A percentile compares a stretch with the other conserved stretches of the same genome.
Evolutionary conservation across 2,113 vertebrate species (phyloP).

Genomic region (Seriola rivoliana): DNA sequence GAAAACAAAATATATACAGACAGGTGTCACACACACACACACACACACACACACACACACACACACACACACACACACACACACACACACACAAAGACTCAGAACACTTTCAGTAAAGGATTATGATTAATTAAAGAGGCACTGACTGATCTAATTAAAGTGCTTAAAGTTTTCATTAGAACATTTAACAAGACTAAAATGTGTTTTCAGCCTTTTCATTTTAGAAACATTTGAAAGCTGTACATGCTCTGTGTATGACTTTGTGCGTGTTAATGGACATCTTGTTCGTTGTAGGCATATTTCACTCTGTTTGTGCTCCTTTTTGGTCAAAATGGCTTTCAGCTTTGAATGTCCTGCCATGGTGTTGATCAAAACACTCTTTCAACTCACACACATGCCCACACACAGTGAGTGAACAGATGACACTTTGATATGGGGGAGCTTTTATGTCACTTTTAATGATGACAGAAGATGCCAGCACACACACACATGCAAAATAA

Average conservation of each 20-base stretch:
- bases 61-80: neutral
- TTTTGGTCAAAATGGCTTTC: conserved; percentile 44
- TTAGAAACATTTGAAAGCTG: conserved; percentile 20
- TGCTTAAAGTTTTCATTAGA: conserved; percentile 8
- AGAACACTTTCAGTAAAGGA: conserved; percentile 4
- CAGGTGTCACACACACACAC: conserved; percentile 26
- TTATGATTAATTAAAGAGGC: conserved; percentile 19
- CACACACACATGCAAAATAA: conserved; percentile 21
- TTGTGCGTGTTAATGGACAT: neutral
- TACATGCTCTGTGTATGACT: neutral
- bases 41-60: neutral
- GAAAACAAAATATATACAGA: conserved; percentile 49
- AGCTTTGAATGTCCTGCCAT: conserved; percentile 59
- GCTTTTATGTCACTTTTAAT: conserved; percentile 72
- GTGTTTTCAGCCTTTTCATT: conserved; percentile 44
- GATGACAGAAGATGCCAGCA: conserved; percentile 59
- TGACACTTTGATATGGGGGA: conserved; percentile 73
- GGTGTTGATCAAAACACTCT: conserved; percentile 65
- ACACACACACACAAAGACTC: neutral
- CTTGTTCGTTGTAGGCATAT: neutral
- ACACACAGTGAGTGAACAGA: conserved; percentile 56
- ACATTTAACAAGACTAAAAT: conserved; percentile 14
- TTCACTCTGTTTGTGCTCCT: neutral
- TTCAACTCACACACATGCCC: conserved; percentile 53
- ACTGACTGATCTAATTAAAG: conserved; percentile 31